phyloP scores from a whole-genome alignment of 2,888 invertebrate genomes.

The Tetranychus piercei region DNA sequence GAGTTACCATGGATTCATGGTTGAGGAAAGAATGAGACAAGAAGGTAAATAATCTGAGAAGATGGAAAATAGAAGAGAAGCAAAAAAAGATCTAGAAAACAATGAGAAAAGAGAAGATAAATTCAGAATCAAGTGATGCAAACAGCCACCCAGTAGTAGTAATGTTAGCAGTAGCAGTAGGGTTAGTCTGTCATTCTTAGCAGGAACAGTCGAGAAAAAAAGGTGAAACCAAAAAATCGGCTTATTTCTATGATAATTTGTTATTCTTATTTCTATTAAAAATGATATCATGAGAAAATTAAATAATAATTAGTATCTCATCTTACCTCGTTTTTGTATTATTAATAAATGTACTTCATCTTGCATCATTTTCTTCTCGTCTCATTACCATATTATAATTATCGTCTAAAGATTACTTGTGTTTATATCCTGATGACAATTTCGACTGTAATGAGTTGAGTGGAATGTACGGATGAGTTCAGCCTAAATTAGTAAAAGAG shows the following conservation, averaged over 20 bases:
- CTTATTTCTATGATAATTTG: neutral
- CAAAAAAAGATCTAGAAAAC: neutral
- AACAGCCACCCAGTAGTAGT: neutral
- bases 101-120: neutral
- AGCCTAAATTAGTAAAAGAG: too few relatives aligned
- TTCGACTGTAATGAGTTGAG: too few relatives aligned
- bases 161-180: neutral
- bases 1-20: neutral
- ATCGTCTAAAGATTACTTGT: too few relatives aligned
- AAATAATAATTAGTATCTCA: conserved; percentile 1
- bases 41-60: neutral
- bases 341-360: neutral
- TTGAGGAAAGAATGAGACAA: neutral
- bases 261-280: too few relatives aligned
- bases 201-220: neutral
- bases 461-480: too few relatives aligned
- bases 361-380: too few relatives aligned
- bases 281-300: neutral
- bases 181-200: neutral
- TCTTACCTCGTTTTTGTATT: neutral
- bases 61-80: neutral
- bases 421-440: too few relatives aligned
- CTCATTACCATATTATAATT: too few relatives aligned
- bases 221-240: neutral
- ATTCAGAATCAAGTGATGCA: neutral